Percentiles rank a stretch among this genome's conserved stretches.
Conservation (phyloP, 2,797 vertebrate species). For the Sorex maritimensis region DNA sequence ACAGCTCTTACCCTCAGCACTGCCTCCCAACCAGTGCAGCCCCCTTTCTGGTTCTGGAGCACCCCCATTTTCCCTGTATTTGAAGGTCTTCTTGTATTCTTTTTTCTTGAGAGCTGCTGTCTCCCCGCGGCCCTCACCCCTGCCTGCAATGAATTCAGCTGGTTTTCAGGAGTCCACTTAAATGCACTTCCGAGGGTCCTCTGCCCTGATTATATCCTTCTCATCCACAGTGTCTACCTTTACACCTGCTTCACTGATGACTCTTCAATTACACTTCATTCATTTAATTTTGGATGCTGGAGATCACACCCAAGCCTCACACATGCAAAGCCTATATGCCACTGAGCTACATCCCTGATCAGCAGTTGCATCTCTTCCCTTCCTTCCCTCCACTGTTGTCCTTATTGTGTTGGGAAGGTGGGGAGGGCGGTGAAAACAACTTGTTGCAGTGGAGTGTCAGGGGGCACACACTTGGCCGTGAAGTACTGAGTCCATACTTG, state of each 20-base stretch:
- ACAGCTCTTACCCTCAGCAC: not conserved
- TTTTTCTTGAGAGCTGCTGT: not conserved
- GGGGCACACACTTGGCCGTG: too few species aligned
- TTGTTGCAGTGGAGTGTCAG: too few species aligned
- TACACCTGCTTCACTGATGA: not conserved
- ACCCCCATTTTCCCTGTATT: not conserved
- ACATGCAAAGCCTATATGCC: too few species aligned
- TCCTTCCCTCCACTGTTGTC: too few species aligned
- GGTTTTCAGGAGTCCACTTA: conserved; percentile 1
- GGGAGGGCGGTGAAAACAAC: too few species aligned
- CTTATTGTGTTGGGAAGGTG: too few species aligned
- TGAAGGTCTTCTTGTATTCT: not conserved
- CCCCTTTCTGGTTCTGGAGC: not conserved
- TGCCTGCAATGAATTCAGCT: not conserved
- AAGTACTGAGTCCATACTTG: too few species aligned
- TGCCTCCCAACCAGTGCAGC: not conserved
- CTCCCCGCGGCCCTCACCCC: not conserved
- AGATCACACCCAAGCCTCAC: too few species aligned
- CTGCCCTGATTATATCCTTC: not conserved
- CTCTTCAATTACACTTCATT: not conserved
- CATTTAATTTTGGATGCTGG: too few species aligned
- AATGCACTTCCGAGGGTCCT: not conserved
- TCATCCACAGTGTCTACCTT: not conserved
- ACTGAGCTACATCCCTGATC: too few species aligned
- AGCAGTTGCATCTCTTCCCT: too few species aligned